Evolutionary conservation across 2,888 invertebrate genomes (phyloP), one percentile per base, ranked within the genome.

Genomic region (Oscheius sp.): DNA sequence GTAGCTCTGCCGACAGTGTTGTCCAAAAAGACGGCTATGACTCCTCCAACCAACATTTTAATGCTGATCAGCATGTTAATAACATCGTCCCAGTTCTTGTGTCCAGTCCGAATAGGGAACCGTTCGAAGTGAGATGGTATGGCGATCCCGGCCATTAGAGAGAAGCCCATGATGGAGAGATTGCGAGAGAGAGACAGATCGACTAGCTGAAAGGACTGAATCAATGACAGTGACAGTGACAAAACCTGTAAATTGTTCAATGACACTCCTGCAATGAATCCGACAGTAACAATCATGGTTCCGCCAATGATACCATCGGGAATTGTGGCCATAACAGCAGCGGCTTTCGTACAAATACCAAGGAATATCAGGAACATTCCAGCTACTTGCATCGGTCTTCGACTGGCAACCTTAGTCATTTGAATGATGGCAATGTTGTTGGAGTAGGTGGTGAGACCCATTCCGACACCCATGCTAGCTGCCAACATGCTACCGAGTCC

Each of bases 21-120:
- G 78, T 91, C 91, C 53, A 91, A 83, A 50, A 91, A 74, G 74
- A 90, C 90, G 0, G 90, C 91, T 7, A 89, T 65, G 0, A 89
- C 60, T 1, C 91, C 91, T 7, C 90, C 91, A 2, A 91, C 89
- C 77, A 91, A 76, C 88, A 88, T 88, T 76, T 83, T 76, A 62
- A 87, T 88, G 48, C 79, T 79, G 9, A 88, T 74, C 48, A 88
- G 78, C 78, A 86, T 85, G 71, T 84, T 85, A 29, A 88, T 63
- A 42, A 84, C 74, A 13, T 82, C 62, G 68, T 88, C 84, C 33
- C 84, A 11, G 13, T 79, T 76, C 5, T 74, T 13, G 29, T 68
- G 13, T 53, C 82, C 80, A 13, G 81, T 78, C 29, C 76, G 32
- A 4, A 84, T 35, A 5, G 82, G 84, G 74, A 77, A 73, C 37